A percentile compares a stretch with the other conserved stretches of the same genome.
phyloP scores from a whole-genome alignment of 2,888 invertebrate genomes.

The Chrysopilus asiliformis region DNA sequence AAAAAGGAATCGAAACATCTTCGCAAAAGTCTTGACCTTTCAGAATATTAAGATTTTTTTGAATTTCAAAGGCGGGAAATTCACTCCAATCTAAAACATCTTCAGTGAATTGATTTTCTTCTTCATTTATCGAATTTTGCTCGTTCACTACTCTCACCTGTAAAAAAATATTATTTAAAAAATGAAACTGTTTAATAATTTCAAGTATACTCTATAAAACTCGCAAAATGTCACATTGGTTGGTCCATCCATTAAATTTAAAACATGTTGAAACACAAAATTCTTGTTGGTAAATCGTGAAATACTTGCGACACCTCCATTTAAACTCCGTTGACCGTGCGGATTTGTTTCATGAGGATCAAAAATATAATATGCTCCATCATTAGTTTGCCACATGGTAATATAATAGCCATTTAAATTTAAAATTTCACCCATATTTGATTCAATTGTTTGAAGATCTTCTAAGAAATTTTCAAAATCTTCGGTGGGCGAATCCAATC shows the following conservation, averaged over 20 bases:
- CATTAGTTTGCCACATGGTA: slow-evolving; percentile 35
- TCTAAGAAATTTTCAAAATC: slow-evolving; percentile 12
- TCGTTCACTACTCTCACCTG: too few relatives aligned
- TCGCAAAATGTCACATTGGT: too few relatives aligned
- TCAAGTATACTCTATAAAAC: too few relatives aligned
- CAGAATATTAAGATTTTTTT: slow-evolving; percentile 9
- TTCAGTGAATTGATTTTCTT: too few relatives aligned
- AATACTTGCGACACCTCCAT: slow-evolving; percentile 31
- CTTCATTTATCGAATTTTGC: too few relatives aligned
- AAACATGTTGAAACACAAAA: too few relatives aligned
- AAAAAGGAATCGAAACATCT: slow-evolving; percentile 5
- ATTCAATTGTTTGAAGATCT: slow-evolving; percentile 11
- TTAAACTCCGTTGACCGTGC: slow-evolving; percentile 24
- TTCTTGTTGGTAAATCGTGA: slow-evolving; percentile 28
- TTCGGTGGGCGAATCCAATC: slow-evolving; percentile 1
- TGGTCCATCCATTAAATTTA: too few relatives aligned
- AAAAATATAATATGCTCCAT: slow-evolving; percentile 34
- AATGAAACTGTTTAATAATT: too few relatives aligned
- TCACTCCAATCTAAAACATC: too few relatives aligned
- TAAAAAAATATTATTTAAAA: too few relatives aligned
- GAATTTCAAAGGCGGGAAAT: too few relatives aligned
- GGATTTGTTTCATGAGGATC: slow-evolving; percentile 37
- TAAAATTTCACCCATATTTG: slow-evolving; percentile 26
- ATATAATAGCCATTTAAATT: slow-evolving; percentile 27
- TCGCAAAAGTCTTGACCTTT: slow-evolving; percentile 3